Base-by-base conservation (phyloP, 2,797 vertebrate species). In the Hippocampus kuda region DNA sequence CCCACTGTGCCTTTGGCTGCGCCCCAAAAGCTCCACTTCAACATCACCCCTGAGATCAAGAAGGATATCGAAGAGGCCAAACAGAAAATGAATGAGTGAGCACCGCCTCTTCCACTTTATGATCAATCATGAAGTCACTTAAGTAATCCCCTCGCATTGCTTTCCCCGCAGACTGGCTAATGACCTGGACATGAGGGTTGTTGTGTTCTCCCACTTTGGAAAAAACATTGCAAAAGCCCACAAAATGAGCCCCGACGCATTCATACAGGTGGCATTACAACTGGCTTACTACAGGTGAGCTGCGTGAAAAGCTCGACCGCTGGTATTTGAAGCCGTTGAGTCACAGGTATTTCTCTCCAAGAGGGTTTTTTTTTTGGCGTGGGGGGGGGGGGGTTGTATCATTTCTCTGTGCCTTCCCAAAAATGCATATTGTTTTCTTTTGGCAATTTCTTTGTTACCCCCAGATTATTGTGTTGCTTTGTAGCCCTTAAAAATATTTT, bases 231-330 rank as follows among this genome's bases (percentile, higher is more conserved):
- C 94, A 61, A 98, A 98, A 80, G 84, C 90, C 0, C 84, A 93
- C 82, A 95, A 94, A 84, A 89, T 98, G 87, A 97, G 95, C 71
- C 96, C 96, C 0, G 95, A 98, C 51, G 94, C 93, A 68, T 98
- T 97, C 69, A 94, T 98, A 79, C 96, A 98, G 86, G 75, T 96
- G 41, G 93, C 92, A 0, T 85, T 98, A 6, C 96, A 98, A 79
- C 85, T 98, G 72, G 94, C 95, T 0, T 98, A 95, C 82, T 96
- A 94, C 88, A 93, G 95, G 96, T 98, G 68, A 76, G 70, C 11
- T 64, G 12, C 62, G 9, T 41, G 15, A 20, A 51, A 49, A 51
- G 9, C 16, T 11, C 15, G 10, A n/a, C 44, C 49, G 12, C 44
- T 7, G 18, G 9, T n/a, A 42, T 41, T 24, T 24, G 30, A 59